phyloP scores from a whole-genome alignment of 2,113 vertebrate genomes.

The Centropus bengalensis region DNA sequence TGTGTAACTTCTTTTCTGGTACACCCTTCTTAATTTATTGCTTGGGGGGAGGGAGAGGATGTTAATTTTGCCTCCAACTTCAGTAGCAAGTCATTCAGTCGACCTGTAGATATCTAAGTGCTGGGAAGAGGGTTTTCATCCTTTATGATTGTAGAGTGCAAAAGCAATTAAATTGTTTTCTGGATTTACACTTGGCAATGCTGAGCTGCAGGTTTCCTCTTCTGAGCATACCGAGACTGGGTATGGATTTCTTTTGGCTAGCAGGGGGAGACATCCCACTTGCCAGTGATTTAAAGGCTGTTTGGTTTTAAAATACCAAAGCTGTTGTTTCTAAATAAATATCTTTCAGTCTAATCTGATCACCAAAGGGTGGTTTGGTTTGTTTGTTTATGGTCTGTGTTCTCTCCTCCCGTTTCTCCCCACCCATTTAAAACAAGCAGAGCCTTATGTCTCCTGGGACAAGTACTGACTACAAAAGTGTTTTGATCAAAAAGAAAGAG shows the following conservation, averaged over 20 bases:
- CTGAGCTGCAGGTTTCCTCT: neutral
- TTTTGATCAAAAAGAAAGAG: neutral
- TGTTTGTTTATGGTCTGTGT: neutral
- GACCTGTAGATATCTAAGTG: neutral
- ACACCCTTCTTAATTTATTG: constrained; percentile 75
- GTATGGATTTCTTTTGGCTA: constrained; percentile 58
- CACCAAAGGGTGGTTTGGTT: neutral
- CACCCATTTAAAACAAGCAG: neutral
- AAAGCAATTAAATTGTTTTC: neutral
- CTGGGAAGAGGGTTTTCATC: constrained; percentile 2
- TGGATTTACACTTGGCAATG: neutral
- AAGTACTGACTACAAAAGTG: neutral
- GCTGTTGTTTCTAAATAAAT: constrained; percentile 82
- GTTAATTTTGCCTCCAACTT: constrained; percentile 15
- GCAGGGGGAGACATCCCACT: constrained; percentile 38
- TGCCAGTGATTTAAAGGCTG: constrained; percentile 66
- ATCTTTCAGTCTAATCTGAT: constrained; percentile 61
- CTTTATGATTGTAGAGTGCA: constrained; percentile 16
- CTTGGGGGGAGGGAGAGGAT: neutral
- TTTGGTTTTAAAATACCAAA: constrained; percentile 82
- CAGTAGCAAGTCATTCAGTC: neutral
- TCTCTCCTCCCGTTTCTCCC: neutral
- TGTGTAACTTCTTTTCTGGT: constrained; percentile 48
- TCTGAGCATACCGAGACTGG: constrained; percentile 10
- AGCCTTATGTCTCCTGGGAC: neutral